A percentile compares a stretch with the other conserved stretches of the same genome.
Conservation (phyloP, 1,140 invertebrate species). For the Cydia splendana region DNA sequence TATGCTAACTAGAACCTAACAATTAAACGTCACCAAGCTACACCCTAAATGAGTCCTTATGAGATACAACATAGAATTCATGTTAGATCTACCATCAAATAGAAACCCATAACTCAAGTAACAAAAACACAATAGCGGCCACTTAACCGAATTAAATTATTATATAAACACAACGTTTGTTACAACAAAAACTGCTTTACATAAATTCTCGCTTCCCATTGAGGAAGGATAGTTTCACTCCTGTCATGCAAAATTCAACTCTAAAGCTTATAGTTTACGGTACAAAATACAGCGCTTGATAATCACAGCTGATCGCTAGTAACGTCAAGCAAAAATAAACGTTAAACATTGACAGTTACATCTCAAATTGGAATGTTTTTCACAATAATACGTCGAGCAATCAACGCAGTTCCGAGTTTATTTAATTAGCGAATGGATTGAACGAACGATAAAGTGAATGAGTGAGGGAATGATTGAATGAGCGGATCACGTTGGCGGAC, state of each 20-base stretch:
- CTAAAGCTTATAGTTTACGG: neutral
- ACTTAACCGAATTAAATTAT: slow-evolving; percentile 25
- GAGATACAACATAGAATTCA: too few relatives aligned
- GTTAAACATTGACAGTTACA: neutral
- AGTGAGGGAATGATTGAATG: slow-evolving; percentile 10
- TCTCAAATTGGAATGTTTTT: neutral
- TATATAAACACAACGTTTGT: neutral
- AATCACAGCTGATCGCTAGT: neutral
- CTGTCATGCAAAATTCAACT: neutral
- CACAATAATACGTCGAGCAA: neutral
- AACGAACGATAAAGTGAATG: slow-evolving; percentile 27
- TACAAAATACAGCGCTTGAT: neutral
- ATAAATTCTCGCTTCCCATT: slow-evolving; percentile 7
- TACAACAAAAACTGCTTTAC: slow-evolving; percentile 28
- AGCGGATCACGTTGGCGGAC: neutral
- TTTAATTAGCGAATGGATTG: slow-evolving; percentile 31
- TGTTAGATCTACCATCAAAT: too few relatives aligned
- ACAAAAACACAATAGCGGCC: slow-evolving; percentile 24
- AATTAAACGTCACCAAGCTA: too few relatives aligned
- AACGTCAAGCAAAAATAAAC: neutral
- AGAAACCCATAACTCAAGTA: neutral
- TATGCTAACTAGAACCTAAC: too few relatives aligned
- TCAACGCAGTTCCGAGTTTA: slow-evolving; percentile 25
- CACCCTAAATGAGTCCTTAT: too few relatives aligned
- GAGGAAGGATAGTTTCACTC: neutral